Base-by-base conservation (phyloP, 1,140 invertebrate species). In the Alviniconcha marisindica region DNA sequence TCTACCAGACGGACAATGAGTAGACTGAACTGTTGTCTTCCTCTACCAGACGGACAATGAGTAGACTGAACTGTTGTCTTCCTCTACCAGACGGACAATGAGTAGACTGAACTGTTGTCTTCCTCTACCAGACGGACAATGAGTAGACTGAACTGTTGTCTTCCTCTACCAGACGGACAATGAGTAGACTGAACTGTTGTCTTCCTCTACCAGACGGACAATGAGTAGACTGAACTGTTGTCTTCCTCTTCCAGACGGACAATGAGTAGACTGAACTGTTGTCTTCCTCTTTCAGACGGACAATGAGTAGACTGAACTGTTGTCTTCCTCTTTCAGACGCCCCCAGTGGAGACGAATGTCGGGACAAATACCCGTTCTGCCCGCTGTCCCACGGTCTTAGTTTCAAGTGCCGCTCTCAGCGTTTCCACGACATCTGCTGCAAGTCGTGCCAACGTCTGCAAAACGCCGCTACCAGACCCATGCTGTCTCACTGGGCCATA, bases 331-430 rank as follows among this genome's bases (percentile, higher is more conserved):
- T 80, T 44, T 4, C 78, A 80, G 78, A 31, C 28, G 21, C 40
- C 0, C 24, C 36, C 36, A 44, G 24, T 24, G 77, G 56, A n/a
- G 60, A 42, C 36, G 18, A 54, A 10, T 80, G 78, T 28, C 54
- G 18, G 15, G 78, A 80, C 78, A 80, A 80, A 38, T 80, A 80
- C 78, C 24, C 78, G 5, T 80, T 80, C 78, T 80, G 78, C 31
- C 1, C 54, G 0, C 14, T 10, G 1, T n/a, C 78, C 78, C 42
- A 66, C 60, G 60, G 56, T 7, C 40, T 80, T 56, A 69, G n/a
- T 31, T 40, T 80, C 18, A 80, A 80, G 40, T 80, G 78, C 38
- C 56, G 31, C 31, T 69, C 78, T 24, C 28, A 66, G 14, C 56
- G 78, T 18, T 80, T 80, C 40, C 10, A 14, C 31, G n/a, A 80